Evolutionary conservation across 1,140 invertebrate species (phyloP).

Genomic region (Propsilocerus akamusi): DNA sequence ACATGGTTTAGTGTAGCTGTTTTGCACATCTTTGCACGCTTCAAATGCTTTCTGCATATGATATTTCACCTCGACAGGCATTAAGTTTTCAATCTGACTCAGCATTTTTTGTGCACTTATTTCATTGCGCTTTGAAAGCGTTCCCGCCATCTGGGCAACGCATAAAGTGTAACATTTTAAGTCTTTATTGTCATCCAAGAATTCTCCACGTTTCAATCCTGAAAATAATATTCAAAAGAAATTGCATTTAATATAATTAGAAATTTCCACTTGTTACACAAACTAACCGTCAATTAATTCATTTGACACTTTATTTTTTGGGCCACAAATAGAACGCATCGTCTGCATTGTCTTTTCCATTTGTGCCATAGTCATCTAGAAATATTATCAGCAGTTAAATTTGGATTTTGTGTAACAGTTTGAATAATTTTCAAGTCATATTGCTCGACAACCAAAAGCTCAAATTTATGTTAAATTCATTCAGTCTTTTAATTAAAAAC

Average conservation of each 20-base stretch:
- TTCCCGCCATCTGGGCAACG: neutral
- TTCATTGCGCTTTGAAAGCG: neutral
- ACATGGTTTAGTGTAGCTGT: neutral
- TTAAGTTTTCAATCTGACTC: neutral
- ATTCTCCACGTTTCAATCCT: neutral
- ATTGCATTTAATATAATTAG: neutral
- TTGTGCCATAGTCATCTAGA: neutral
- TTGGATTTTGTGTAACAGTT: too few species aligned
- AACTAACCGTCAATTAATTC: slow-evolving; percentile 1
- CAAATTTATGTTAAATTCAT: too few species aligned
- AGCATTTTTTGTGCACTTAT: neutral
- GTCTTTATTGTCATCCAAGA: neutral
- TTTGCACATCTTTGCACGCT: neutral
- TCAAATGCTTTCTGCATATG: neutral
- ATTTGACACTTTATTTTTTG: neutral
- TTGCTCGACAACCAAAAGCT: too few species aligned
- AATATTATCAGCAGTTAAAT: neutral
- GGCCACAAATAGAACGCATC: neutral
- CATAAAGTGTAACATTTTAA: neutral
- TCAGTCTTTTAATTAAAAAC: too few species aligned
- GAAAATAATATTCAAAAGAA: neutral
- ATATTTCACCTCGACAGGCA: neutral
- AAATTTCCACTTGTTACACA: neutral
- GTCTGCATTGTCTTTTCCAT: neutral
- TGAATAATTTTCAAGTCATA: too few species aligned